A percentile compares a stretch with the other conserved stretches of the same genome.
Evolutionary conservation across 2,888 invertebrate genomes (phyloP).

Genomic region (Drosophila fungiperda): DNA sequence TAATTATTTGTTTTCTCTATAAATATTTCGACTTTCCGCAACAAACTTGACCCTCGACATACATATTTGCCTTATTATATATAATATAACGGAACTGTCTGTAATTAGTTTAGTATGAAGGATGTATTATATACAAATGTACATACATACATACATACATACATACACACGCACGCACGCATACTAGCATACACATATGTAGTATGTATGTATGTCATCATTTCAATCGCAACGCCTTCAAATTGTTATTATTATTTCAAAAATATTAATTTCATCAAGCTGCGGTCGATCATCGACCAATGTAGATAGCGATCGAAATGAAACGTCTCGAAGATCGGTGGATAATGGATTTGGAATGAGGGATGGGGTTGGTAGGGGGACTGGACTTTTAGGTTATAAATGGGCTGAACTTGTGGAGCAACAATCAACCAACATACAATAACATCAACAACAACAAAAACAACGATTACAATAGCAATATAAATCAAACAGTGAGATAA

Average conservation of each 20-base stretch:
- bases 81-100: slow-evolving; percentile 62
- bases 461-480: slow-evolving; percentile 55
- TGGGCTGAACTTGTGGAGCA: slow-evolving; percentile 15
- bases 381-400: slow-evolving; percentile 15
- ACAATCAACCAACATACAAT: slow-evolving; percentile 17
- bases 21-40: slow-evolving; percentile 18
- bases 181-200: not conserved
- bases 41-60: slow-evolving; percentile 47
- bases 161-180: not conserved
- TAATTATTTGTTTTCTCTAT: slow-evolving; percentile 7
- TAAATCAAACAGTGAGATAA: slow-evolving; percentile 29
- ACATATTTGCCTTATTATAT: slow-evolving; percentile 79
- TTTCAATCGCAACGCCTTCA: slow-evolving; percentile 27
- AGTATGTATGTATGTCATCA: slow-evolving; percentile 9
- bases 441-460: slow-evolving; percentile 8
- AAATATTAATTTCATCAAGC: slow-evolving; percentile 38
- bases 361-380: slow-evolving; percentile 8
- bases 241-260: slow-evolving; percentile 40
- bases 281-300: slow-evolving; percentile 11
- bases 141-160: slow-evolving; percentile 17
- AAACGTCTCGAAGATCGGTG: slow-evolving; percentile 28
- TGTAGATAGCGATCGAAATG: slow-evolving; percentile 27
- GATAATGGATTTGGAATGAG: not conserved
- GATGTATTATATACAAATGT: slow-evolving; percentile 21
- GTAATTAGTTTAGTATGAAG: slow-evolving; percentile 45